Base-by-base conservation (phyloP, 2,113 vertebrate genomes). In the Callorhinus ursinus region DNA sequence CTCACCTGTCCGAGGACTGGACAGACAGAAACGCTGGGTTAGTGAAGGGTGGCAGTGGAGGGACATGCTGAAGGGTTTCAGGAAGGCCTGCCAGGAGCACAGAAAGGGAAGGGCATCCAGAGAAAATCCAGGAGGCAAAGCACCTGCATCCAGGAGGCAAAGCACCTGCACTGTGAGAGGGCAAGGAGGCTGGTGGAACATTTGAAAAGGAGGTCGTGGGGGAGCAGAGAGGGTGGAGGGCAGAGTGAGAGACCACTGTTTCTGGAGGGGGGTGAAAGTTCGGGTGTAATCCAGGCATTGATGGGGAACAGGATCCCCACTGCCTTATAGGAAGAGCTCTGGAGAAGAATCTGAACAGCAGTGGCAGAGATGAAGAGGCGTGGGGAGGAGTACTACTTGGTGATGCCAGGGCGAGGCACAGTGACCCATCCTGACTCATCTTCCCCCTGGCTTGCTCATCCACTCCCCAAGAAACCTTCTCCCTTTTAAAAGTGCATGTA, bases 341-440 rank as follows among this genome's bases (percentile, higher is more conserved):
- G 83, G 63, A 57, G 51, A 69, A 42, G 22, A 71, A 1, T 26
- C 28, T 2, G 14, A 31, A 26, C 51, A 28, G 33, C 0, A 39
- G 71, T 16, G 51, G 71, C n/a, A 74, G 4, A 46, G 33, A 18
- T 46, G 0, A 57, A 81, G 28, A 81, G n/a, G 22, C 14, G 12
- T 0, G 1, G 65, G 18, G 53, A 36, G 39, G 26, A 11, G 13
- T 5, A 4, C 57, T 42, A 24, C 24, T 1, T 14, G 61, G 13
- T n/a, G 90, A 87, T 3, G 74, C 65, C 67, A 55, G 67, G 39
- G n/a, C 1, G 12, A 39, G 55, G 76, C 39, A 7, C 5, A 0
- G 24, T 36, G 90, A 90, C 77, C 36, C 82, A 22, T 71, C 53
- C 93, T 84, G 92, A 92, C 80, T 94, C 95, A 94, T 22, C 16